Evolutionary conservation across 2,888 invertebrate species (phyloP).

Genomic region (Brachylomia viminalis): DNA sequence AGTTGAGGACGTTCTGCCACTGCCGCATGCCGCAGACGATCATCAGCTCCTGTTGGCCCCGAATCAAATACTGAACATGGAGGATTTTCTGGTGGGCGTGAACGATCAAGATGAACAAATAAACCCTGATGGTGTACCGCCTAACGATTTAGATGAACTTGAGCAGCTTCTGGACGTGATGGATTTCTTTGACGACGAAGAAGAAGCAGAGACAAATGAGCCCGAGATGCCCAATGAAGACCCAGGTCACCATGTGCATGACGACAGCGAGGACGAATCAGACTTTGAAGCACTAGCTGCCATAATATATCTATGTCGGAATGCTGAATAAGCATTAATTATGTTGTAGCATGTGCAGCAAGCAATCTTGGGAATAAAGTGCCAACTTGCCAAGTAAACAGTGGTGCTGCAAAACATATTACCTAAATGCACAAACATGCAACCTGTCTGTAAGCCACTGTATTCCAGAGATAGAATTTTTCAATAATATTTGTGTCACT

Average conservation of each 20-base stretch:
- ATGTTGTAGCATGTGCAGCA: not conserved
- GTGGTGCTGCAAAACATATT: constrained; percentile 22
- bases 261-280: constrained; percentile 24
- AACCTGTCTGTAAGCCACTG: constrained; percentile 18
- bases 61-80: not conserved
- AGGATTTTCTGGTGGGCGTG: not conserved
- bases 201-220: not conserved
- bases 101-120: constrained; percentile 10
- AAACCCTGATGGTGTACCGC: not conserved
- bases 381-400: constrained; percentile 17
- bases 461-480: not conserved
- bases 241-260: not conserved
- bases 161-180: constrained; percentile 9
- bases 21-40: not conserved
- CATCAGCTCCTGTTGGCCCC: not conserved
- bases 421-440: constrained; percentile 39
- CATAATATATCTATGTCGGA: not conserved
- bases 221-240: not conserved
- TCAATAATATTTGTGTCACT: constrained; percentile 14
- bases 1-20: not conserved
- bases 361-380: constrained; percentile 16
- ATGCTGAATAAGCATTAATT: constrained; percentile 18
- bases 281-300: not conserved
- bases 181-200: constrained; percentile 3
- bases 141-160: constrained; percentile 15